A percentile compares a stretch with the other conserved stretches of the same genome.
Evolutionary conservation across 1,140 invertebrate genomes (phyloP).

Genomic region (Drosophila kanapiae): DNA sequence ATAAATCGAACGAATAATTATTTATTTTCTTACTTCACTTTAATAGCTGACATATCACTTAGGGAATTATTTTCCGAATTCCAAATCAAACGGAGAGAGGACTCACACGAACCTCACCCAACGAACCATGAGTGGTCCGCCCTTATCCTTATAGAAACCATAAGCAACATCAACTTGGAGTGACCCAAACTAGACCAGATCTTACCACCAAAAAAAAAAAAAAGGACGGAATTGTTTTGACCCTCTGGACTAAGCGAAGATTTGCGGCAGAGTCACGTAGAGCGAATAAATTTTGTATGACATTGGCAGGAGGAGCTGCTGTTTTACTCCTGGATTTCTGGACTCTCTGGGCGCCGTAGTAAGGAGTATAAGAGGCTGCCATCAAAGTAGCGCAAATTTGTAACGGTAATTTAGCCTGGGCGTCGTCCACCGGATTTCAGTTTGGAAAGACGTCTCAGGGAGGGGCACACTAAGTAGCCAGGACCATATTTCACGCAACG

Average conservation of each 20-base stretch:
- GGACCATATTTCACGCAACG: slow-evolving; percentile 57
- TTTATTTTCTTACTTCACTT: neutral
- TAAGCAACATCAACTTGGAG: slow-evolving; percentile 52
- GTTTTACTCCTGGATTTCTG: slow-evolving; percentile 10
- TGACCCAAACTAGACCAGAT: slow-evolving; percentile 33
- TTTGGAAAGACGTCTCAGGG: slow-evolving; percentile 15
- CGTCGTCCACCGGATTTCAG: slow-evolving; percentile 49
- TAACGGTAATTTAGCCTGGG: slow-evolving; percentile 62
- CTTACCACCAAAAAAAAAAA: too few relatives aligned
- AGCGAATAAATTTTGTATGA: slow-evolving; percentile 67
- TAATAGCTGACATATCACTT: neutral
- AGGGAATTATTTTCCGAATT: neutral
- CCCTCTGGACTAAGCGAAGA: slow-evolving; percentile 42
- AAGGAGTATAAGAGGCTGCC: slow-evolving; percentile 7
- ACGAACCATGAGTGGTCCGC: slow-evolving; percentile 57
- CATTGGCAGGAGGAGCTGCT: slow-evolving; percentile 5
- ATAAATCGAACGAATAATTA: neutral
- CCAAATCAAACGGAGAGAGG: neutral
- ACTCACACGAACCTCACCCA: slow-evolving; percentile 15
- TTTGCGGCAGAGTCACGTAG: slow-evolving; percentile 58
- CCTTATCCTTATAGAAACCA: slow-evolving; percentile 31
- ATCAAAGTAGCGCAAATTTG: slow-evolving; percentile 60
- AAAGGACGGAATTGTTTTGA: slow-evolving; percentile 26
- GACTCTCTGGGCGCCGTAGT: slow-evolving; percentile 1
- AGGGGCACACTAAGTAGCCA: slow-evolving; percentile 44